These are phyloP conservation scores for Pseudococcus viburni DNA, from an alignment of 2,888 invertebrate genomes.

Conservation along the genomic window DNA sequence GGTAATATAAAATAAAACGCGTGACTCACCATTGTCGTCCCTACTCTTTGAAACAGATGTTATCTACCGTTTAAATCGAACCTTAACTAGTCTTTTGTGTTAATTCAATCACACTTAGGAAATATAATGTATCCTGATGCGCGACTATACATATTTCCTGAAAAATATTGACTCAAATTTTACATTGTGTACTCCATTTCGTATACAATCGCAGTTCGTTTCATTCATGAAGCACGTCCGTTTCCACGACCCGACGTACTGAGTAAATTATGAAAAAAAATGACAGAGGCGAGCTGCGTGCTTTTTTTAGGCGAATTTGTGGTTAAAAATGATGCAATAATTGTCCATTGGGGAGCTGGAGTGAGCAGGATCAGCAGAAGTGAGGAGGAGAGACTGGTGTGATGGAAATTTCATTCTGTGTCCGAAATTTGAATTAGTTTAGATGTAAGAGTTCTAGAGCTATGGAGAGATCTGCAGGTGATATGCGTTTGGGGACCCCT, in stretches of 20 bases:
- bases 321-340: no score
- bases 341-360: no score
- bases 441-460: no score
- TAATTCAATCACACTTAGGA: constrained; percentile 50
- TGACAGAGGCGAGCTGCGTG: not conserved
- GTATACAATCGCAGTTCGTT: not conserved
- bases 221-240: constrained; percentile 30
- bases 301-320: not conserved
- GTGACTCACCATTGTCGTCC: constrained; percentile 44
- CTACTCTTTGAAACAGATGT: constrained; percentile 49
- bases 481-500: no score
- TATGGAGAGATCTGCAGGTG: no score
- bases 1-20: constrained; percentile 43
- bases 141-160: not conserved
- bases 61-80: constrained; percentile 39
- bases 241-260: not conserved
- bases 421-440: no score
- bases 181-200: not conserved
- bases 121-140: constrained; percentile 30
- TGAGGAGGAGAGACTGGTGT: no score
- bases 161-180: constrained; percentile 30
- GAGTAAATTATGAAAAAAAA: not conserved
- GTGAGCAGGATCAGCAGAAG: no score
- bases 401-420: no score
- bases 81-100: constrained; percentile 50